Percentiles rank a stretch among this genome's conserved stretches.
Evolutionary conservation across 2,888 invertebrate species (phyloP).

Genomic region (Ichneumoninae sp.): DNA sequence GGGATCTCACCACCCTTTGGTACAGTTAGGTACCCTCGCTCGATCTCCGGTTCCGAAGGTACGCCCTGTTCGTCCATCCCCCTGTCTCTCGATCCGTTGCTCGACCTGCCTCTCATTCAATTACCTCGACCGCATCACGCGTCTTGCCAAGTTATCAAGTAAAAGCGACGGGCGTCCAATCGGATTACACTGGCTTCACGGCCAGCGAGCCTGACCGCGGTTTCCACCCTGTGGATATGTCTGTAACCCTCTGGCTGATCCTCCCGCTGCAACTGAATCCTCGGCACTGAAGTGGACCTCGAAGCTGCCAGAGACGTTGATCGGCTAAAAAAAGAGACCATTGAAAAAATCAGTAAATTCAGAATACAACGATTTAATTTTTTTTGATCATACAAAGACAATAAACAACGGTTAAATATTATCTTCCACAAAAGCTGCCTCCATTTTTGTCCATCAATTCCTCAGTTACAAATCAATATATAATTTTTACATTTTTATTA

Average conservation of each 20-base stretch:
- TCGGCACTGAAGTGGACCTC: not conserved
- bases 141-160: constrained; percentile 73
- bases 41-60: constrained; percentile 29
- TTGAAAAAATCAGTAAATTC: too few species aligned
- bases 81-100: constrained; percentile 54
- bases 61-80: constrained; percentile 44
- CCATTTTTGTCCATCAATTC: too few species aligned
- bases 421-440: too few species aligned
- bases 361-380: too few species aligned
- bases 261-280: constrained; percentile 7
- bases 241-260: not conserved
- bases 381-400: too few species aligned
- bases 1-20: constrained; percentile 49
- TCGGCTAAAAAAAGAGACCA: not conserved
- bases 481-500: too few species aligned
- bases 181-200: constrained; percentile 70
- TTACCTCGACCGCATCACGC: constrained; percentile 62
- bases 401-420: too few species aligned
- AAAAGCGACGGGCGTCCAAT: constrained; percentile 69
- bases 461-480: too few species aligned
- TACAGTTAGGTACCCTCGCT: constrained; percentile 18
- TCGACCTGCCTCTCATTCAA: constrained; percentile 62
- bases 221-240: constrained; percentile 19
- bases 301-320: not conserved
- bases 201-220: constrained; percentile 16